phyloP scores from a whole-genome alignment of 2,113 vertebrate genomes.

The Syrrhaptes paradoxus region DNA sequence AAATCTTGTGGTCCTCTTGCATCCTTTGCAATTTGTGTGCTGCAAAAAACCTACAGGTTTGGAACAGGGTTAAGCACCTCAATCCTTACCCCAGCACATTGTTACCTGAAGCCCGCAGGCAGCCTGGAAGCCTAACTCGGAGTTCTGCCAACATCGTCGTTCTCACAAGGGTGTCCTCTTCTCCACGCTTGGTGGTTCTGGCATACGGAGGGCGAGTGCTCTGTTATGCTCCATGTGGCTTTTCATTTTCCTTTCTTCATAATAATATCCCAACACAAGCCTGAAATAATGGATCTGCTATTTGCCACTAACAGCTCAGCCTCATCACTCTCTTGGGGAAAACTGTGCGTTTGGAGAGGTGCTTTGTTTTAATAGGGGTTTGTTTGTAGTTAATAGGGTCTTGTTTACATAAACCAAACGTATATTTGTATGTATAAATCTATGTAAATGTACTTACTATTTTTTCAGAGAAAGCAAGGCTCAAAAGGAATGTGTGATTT shows the following conservation, averaged over 20 bases:
- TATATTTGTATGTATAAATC: neutral
- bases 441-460: neutral
- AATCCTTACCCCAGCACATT: neutral
- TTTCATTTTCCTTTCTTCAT: neutral
- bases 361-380: neutral
- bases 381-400: neutral
- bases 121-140: neutral
- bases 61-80: neutral
- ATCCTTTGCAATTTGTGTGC: neutral
- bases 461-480: neutral
- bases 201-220: neutral
- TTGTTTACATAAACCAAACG: neutral
- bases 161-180: rapidly evolving
- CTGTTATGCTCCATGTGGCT: neutral
- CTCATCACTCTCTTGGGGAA: neutral
- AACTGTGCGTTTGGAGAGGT: neutral
- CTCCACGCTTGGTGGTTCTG: rapidly evolving
- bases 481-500: neutral
- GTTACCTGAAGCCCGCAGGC: neutral
- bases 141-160: neutral
- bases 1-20: neutral
- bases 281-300: neutral
- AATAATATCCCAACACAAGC: neutral
- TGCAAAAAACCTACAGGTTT: neutral
- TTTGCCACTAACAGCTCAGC: neutral